These are phyloP conservation scores for Limosa lapponica DNA, from an alignment of 2,797 vertebrate genomes.

Conservation along the genomic window DNA sequence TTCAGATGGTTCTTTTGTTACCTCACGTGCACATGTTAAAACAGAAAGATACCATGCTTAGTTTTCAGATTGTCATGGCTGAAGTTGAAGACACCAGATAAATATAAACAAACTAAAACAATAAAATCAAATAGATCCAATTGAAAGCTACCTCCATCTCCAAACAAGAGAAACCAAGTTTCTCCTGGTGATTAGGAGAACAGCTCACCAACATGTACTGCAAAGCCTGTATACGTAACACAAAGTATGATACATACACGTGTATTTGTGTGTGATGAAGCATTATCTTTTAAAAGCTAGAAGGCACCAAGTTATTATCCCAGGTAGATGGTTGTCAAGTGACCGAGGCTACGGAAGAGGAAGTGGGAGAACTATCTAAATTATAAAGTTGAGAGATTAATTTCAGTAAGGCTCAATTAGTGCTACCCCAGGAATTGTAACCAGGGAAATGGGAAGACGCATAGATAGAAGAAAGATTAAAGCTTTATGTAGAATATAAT, in stretches of 20 bases:
- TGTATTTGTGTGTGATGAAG: not conserved
- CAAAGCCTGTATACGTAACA: not conserved
- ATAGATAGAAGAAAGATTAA: not conserved
- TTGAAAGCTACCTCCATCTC: not conserved
- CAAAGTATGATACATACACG: not conserved
- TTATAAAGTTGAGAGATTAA: slow-evolving; percentile 28
- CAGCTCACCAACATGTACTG: not conserved
- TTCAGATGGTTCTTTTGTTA: not conserved
- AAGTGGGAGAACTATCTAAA: slow-evolving; percentile 36
- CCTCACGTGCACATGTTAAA: not conserved
- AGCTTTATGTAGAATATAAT: not conserved
- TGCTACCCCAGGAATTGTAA: not conserved
- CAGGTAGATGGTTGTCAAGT: not conserved
- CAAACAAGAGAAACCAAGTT: not conserved
- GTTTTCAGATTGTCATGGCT: not conserved
- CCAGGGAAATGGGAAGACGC: not conserved
- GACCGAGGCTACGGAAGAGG: not conserved
- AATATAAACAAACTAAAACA: not conserved
- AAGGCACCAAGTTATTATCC: not conserved
- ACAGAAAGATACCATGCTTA: not conserved
- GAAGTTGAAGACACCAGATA: not conserved
- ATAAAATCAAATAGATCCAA: not conserved
- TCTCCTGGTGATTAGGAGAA: not conserved
- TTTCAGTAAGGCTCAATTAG: slow-evolving; percentile 21
- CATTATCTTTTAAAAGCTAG: not conserved